Percentiles rank a stretch among this genome's conserved stretches.
phyloP scores from a whole-genome alignment of 2,797 vertebrate species.

The Betta splendens region DNA sequence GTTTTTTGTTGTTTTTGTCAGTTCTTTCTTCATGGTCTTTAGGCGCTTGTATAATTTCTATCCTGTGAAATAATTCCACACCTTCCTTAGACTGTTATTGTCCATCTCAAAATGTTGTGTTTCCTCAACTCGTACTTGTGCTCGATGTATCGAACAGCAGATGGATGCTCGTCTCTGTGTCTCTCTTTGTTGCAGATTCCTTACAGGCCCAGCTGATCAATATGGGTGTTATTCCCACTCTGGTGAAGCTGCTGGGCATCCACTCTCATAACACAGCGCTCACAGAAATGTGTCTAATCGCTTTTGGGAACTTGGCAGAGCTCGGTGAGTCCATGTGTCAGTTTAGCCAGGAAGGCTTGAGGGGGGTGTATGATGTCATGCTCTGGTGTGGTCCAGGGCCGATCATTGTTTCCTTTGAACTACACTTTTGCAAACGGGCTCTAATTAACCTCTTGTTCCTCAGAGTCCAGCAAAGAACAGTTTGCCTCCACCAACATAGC shows the following conservation, averaged over 20 bases:
- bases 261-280: conserved; percentile 93
- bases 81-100: background rate
- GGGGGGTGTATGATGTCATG: background rate
- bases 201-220: conserved; percentile 97
- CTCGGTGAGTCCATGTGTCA: conserved; percentile 83
- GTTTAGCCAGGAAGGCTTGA: background rate
- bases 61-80: background rate
- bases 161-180: conserved; percentile 7
- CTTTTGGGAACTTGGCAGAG: conserved; percentile 97
- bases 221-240: conserved; percentile 97
- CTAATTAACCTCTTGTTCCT: background rate
- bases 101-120: background rate
- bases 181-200: conserved; percentile 82
- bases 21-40: conserved; percentile 27
- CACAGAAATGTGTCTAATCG: conserved; percentile 99
- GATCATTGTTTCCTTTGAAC: too few relatives aligned
- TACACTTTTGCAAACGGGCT: too few relatives aligned
- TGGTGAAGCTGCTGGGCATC: conserved; percentile 95
- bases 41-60: conserved; percentile 6
- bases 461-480: conserved; percentile 92
- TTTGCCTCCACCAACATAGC: conserved; percentile 96
- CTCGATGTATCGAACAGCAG: background rate
- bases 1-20: background rate
- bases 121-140: background rate
- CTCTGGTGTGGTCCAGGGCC: too few relatives aligned